Evolutionary conservation across 2,797 vertebrate species (phyloP).

Genomic region (Hirundo rustica): DNA sequence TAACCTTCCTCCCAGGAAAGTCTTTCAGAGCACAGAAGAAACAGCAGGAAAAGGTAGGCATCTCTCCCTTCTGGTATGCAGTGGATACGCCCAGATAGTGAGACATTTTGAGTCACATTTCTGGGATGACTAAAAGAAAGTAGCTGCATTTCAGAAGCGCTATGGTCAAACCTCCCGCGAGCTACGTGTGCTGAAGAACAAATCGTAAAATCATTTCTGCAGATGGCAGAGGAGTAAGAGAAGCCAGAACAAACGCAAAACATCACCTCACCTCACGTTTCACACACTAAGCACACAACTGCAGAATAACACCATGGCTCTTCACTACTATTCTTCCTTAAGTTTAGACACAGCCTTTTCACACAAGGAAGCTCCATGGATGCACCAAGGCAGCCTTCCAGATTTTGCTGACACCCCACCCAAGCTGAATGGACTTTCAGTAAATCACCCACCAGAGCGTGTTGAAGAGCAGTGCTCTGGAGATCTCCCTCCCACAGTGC

Average conservation of each 20-base stretch:
- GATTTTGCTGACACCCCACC: background rate
- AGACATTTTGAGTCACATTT: slow-evolving; percentile 28
- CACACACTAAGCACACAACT: background rate
- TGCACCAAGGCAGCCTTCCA: background rate
- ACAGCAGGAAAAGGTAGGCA: background rate
- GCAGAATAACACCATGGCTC: background rate
- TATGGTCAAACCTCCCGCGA: background rate
- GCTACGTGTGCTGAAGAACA: background rate
- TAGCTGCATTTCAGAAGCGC: background rate
- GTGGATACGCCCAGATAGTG: background rate
- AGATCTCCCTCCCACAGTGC: background rate
- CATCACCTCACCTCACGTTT: background rate
- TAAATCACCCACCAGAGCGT: background rate
- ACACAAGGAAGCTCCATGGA: background rate
- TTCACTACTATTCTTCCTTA: background rate
- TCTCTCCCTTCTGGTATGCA: background rate
- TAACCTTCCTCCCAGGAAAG: background rate
- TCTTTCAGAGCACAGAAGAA: background rate
- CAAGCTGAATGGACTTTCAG: background rate
- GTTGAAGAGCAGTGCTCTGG: background rate
- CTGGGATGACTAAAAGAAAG: slow-evolving; percentile 33
- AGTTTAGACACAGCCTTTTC: background rate
- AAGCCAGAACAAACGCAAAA: background rate
- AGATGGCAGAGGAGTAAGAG: background rate
- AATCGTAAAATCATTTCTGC: background rate